A percentile compares a stretch with the other conserved stretches of the same genome.
These are phyloP conservation scores for Sicus ferrugineus DNA, from an alignment of 2,888 invertebrate species.

Conservation along the genomic window DNA sequence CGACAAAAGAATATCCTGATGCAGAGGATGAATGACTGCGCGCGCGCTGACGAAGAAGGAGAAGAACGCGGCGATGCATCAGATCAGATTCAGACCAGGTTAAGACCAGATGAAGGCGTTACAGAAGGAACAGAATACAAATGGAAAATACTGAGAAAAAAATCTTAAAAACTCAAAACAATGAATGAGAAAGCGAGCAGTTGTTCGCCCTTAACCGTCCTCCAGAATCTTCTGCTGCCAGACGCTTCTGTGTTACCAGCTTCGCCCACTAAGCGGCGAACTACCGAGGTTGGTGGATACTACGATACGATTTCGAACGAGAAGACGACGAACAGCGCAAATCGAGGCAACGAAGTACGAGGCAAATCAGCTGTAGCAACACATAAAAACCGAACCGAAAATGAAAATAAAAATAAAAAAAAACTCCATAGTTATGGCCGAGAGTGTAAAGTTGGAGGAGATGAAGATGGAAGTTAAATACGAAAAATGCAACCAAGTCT, in stretches of 20 bases:
- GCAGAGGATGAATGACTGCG: too few species aligned
- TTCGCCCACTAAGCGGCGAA: background rate
- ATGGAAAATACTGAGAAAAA: background rate
- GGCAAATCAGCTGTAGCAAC: background rate
- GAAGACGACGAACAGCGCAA: background rate
- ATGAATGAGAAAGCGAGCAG: constrained; percentile 1
- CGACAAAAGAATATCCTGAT: too few species aligned
- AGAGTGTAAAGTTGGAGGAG: too few species aligned
- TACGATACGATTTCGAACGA: background rate
- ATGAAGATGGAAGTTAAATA: too few species aligned
- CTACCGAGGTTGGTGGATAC: background rate
- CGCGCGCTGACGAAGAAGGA: too few species aligned
- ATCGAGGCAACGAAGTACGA: background rate
- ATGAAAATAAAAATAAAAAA: background rate
- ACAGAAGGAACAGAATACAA: background rate
- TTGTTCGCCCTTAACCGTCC: background rate
- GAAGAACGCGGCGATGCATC: too few species aligned
- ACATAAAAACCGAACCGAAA: background rate
- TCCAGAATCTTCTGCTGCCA: background rate
- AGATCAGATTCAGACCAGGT: too few species aligned
- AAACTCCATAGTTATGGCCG: too few species aligned
- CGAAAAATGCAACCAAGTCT: background rate
- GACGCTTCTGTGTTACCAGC: background rate
- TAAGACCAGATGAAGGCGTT: background rate
- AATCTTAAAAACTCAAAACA: background rate